Evolutionary conservation across 2,888 invertebrate genomes (phyloP).

Genomic region (Cremastinae sp.): DNA sequence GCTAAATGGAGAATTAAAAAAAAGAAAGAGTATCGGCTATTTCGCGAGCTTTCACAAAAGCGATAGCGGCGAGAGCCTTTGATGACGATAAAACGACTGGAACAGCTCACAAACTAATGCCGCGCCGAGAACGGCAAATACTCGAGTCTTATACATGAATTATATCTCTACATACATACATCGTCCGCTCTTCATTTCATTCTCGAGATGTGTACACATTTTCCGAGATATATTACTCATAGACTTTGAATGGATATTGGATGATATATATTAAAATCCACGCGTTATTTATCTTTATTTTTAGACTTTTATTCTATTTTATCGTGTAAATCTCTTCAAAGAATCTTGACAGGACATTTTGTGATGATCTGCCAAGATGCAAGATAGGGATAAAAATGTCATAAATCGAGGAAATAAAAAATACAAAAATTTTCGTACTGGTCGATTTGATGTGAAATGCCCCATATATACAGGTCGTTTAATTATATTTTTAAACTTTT

Average conservation of each 20-base stretch:
- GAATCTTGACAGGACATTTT: too few relatives aligned
- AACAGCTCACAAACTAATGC: slow-evolving; percentile 34
- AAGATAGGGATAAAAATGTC: too few relatives aligned
- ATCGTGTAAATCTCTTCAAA: too few relatives aligned
- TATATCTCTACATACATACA: too few relatives aligned
- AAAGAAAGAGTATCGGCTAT: slow-evolving; percentile 7
- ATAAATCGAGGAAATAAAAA: too few relatives aligned
- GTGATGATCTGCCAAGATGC: too few relatives aligned
- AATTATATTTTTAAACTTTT: too few relatives aligned
- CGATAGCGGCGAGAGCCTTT: slow-evolving; percentile 57
- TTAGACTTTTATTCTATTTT: neutral
- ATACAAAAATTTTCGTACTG: too few relatives aligned
- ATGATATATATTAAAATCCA: neutral
- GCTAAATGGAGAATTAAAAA: slow-evolving; percentile 6
- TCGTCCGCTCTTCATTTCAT: slow-evolving; percentile 18
- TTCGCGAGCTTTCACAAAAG: slow-evolving; percentile 27
- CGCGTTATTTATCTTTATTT: neutral
- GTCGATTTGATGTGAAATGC: too few relatives aligned
- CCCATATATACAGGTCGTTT: too few relatives aligned
- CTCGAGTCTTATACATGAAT: slow-evolving; percentile 22
- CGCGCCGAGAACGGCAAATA: slow-evolving; percentile 35
- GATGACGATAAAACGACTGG: slow-evolving; percentile 50
- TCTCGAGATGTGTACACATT: slow-evolving; percentile 15
- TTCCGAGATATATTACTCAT: slow-evolving; percentile 13
- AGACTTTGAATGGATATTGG: too few relatives aligned